Conservation (phyloP, 2,888 invertebrate species). For the Leptopilina syphax region DNA sequence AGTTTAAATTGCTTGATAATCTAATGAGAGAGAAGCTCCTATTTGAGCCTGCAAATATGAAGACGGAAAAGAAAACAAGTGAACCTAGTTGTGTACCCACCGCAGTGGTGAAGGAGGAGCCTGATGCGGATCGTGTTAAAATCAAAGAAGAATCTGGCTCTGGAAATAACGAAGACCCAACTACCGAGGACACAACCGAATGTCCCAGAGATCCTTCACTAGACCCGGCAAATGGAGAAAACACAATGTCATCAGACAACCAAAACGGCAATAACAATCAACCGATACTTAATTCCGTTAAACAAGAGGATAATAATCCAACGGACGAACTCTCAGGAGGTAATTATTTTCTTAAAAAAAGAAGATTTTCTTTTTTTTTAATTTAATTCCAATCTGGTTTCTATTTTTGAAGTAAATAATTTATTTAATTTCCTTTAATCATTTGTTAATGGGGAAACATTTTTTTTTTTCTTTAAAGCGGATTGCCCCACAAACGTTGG, state of each 20-base stretch:
- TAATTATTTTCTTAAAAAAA: constrained; percentile 15
- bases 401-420: too few relatives aligned
- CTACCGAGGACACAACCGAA: constrained; percentile 69
- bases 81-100: constrained; percentile 73
- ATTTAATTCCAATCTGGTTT: too few relatives aligned
- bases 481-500: constrained; percentile 67
- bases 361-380: too few relatives aligned
- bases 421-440: neutral
- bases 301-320: constrained; percentile 70
- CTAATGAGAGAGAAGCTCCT: constrained; percentile 35
- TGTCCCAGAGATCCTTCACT: constrained; percentile 69
- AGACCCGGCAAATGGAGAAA: constrained; percentile 68
- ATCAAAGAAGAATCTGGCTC: constrained; percentile 71
- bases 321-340: constrained; percentile 66
- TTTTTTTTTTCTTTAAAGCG: constrained; percentile 44
- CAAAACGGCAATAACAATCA: constrained; percentile 67
- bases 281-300: constrained; percentile 68
- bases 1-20: constrained; percentile 45
- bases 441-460: too few relatives aligned
- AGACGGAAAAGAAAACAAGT: constrained; percentile 75
- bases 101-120: constrained; percentile 74
- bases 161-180: constrained; percentile 70
- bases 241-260: constrained; percentile 66
- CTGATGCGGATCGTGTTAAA: constrained; percentile 72
- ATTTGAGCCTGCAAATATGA: constrained; percentile 67